These are phyloP conservation scores for Amyelois transitella DNA, from an alignment of 1,140 invertebrate genomes.

Conservation along the genomic window DNA sequence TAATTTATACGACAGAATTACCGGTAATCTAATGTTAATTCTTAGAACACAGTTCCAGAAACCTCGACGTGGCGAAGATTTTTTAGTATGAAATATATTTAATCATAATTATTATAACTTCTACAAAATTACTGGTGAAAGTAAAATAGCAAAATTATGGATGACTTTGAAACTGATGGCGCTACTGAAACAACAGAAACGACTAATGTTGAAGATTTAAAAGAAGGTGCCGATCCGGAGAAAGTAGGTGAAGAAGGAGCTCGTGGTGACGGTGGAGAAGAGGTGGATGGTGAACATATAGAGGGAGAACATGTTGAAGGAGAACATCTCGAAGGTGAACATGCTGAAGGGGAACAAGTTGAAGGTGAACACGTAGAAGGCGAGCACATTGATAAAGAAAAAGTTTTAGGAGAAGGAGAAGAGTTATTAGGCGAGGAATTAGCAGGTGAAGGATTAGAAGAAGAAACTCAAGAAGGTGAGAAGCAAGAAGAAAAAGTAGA, in stretches of 20 bases:
- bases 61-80: constrained; percentile 42
- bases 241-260: constrained; percentile 13
- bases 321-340: constrained; percentile 22
- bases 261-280: constrained; percentile 9
- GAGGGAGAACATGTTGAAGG: constrained; percentile 14
- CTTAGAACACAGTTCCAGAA: constrained; percentile 43
- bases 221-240: constrained; percentile 14
- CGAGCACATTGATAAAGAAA: constrained; percentile 25
- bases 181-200: constrained; percentile 8
- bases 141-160: constrained; percentile 13
- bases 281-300: constrained; percentile 12
- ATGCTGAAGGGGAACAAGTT: constrained; percentile 14
- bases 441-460: constrained; percentile 30
- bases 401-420: constrained; percentile 17
- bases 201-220: constrained; percentile 6
- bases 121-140: constrained; percentile 8
- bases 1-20: constrained; percentile 53
- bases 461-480: constrained; percentile 12
- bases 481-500: constrained; percentile 23
- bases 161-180: constrained; percentile 3
- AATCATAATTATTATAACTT: constrained; percentile 3
- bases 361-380: constrained; percentile 19
- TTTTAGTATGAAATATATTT: constrained; percentile 39
- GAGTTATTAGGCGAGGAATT: constrained; percentile 29
- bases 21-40: constrained; percentile 41